phyloP scores from a whole-genome alignment of 2,888 invertebrate species.

The Adineta ricciae region DNA sequence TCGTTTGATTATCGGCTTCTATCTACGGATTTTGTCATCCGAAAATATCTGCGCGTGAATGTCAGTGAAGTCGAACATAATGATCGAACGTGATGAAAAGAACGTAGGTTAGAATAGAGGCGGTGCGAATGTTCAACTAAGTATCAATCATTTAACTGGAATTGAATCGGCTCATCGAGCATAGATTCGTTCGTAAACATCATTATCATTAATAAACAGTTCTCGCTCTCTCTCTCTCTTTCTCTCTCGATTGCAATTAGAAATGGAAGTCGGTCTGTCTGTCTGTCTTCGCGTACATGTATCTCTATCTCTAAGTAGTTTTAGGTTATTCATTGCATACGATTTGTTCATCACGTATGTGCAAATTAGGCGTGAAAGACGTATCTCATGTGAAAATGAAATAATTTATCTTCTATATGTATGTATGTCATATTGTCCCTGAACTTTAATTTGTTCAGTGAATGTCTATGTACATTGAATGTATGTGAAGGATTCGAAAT shows the following conservation, averaged over 20 bases:
- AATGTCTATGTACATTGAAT: not conserved
- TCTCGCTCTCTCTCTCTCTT: not conserved
- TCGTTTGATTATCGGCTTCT: not conserved
- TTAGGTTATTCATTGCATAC: not conserved
- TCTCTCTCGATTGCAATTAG: not conserved
- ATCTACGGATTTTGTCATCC: not conserved
- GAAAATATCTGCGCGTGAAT: not conserved
- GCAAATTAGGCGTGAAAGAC: not conserved
- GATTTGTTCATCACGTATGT: not conserved
- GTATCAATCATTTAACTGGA: not conserved
- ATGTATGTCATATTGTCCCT: not conserved
- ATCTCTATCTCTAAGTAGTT: not conserved
- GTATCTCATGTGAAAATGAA: constrained; percentile 1
- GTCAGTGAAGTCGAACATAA: not conserved
- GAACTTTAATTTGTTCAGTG: not conserved
- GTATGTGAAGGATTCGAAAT: not conserved
- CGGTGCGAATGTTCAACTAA: not conserved
- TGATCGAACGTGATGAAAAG: not conserved
- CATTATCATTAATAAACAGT: not conserved
- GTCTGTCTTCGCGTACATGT: not conserved
- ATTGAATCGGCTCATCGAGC: not conserved
- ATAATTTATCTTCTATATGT: not conserved
- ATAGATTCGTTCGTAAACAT: not conserved
- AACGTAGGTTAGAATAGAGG: not conserved
- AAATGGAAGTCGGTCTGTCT: not conserved